A percentile compares a stretch with the other conserved stretches of the same genome.
Evolutionary conservation across 2,888 invertebrate genomes (phyloP).

Genomic region (Apamea crenata): DNA sequence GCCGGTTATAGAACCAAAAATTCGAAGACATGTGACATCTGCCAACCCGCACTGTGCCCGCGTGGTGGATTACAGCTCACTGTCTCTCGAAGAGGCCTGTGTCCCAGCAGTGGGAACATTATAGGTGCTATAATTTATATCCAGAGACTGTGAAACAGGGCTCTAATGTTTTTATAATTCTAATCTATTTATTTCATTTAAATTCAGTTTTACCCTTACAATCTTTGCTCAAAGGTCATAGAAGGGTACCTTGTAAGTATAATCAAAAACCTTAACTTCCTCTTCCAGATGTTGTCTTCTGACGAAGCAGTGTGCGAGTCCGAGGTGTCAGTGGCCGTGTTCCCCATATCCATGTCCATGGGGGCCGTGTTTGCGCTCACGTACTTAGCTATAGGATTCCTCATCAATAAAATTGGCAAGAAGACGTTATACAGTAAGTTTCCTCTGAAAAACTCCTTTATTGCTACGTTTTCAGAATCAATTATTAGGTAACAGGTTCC

Average conservation of each 20-base stretch:
- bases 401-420: slow-evolving; percentile 84
- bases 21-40: not conserved
- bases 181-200: not conserved
- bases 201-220: not conserved
- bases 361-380: slow-evolving; percentile 85
- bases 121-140: not conserved
- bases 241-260: not conserved
- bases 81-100: not conserved
- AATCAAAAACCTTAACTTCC: not conserved
- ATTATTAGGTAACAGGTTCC: no score
- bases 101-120: not conserved
- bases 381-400: slow-evolving; percentile 85
- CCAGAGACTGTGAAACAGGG: no score
- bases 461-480: no score
- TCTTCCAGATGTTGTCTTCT: slow-evolving; percentile 70
- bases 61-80: not conserved
- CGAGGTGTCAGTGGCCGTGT: slow-evolving; percentile 82
- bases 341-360: slow-evolving; percentile 88
- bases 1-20: not conserved
- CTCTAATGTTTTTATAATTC: no score
- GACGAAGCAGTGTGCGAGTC: slow-evolving; percentile 70
- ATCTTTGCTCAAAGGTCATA: not conserved
- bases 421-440: slow-evolving; percentile 85
- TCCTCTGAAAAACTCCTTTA: no score
- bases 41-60: not conserved